These are phyloP conservation scores for Manduca sexta DNA, from an alignment of 1,140 invertebrate species.

Conservation along the genomic window DNA sequence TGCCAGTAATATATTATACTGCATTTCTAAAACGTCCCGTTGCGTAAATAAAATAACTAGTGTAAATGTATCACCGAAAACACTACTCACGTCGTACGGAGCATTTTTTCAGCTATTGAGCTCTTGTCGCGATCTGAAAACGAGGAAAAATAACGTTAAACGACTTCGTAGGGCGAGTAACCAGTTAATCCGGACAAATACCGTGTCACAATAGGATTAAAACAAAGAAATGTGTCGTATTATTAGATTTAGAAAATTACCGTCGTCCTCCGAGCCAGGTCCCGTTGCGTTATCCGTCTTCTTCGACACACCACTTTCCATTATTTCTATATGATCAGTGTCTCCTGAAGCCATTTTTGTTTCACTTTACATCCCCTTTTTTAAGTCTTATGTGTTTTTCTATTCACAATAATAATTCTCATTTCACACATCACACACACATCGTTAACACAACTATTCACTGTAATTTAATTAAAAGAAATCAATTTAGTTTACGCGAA, in stretches of 20 bases:
- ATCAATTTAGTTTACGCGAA: conserved; percentile 67
- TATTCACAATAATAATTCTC: conserved; percentile 54
- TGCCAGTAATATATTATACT: background rate
- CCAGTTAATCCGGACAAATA: conserved; percentile 1
- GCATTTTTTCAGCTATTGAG: conserved; percentile 64
- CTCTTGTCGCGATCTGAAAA: conserved; percentile 61
- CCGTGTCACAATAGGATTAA: conserved; percentile 25
- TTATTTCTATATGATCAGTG: conserved; percentile 70
- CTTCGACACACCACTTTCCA: conserved; percentile 55
- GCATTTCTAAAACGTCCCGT: background rate
- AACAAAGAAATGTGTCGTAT: conserved; percentile 27
- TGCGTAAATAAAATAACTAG: background rate
- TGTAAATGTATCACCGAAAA: conserved; percentile 18
- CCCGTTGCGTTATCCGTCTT: conserved; percentile 47
- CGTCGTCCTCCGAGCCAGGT: conserved; percentile 57
- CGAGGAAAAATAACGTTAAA: conserved; percentile 31
- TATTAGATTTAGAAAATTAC: conserved; percentile 44
- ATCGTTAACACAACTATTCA: conserved; percentile 61
- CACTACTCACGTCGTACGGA: conserved; percentile 62
- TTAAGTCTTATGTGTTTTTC: conserved; percentile 46
- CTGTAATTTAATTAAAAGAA: conserved; percentile 70
- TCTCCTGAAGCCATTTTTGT: conserved; percentile 80
- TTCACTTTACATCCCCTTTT: conserved; percentile 65
- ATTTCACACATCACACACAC: conserved; percentile 64
- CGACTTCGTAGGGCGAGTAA: background rate